A percentile compares a stretch with the other conserved stretches of the same genome.
Conservation (phyloP, 2,113 vertebrate genomes). For the Oxygymnocypris stewartii region DNA sequence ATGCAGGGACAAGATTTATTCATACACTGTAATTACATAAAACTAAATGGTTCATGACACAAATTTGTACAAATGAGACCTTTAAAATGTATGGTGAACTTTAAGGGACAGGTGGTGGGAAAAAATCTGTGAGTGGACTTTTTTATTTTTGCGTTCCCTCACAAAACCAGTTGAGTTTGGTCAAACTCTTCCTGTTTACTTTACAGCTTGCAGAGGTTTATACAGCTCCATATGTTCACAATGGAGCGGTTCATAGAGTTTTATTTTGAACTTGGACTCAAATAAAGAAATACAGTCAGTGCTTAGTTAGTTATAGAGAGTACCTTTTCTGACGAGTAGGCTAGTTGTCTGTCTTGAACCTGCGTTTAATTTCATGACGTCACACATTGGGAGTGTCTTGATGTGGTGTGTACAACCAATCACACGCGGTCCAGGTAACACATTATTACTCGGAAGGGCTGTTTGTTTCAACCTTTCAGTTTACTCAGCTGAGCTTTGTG, state of each 20-base stretch:
- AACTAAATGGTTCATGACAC: not conserved
- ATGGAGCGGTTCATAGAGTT: too few species aligned
- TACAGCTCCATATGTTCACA: too few species aligned
- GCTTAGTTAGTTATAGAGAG: too few species aligned
- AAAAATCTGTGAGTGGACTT: too few species aligned
- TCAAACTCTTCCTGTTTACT: too few species aligned
- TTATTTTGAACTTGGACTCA: too few species aligned
- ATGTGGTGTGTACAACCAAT: not conserved
- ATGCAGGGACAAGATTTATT: not conserved
- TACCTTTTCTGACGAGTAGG: not conserved
- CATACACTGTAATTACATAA: not conserved
- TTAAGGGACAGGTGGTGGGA: too few species aligned
- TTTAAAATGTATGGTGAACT: not conserved
- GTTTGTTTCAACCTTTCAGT: not conserved
- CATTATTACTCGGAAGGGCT: slow-evolving; percentile 41
- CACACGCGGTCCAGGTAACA: not conserved
- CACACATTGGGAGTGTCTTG: slow-evolving; percentile 16
- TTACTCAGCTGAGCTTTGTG: not conserved
- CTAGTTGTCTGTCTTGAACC: not conserved
- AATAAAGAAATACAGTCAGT: too few species aligned
- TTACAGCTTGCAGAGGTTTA: too few species aligned
- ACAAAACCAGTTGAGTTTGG: too few species aligned
- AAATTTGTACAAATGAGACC: not conserved
- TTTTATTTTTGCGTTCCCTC: too few species aligned
- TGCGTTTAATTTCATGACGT: slow-evolving; percentile 36